Evolutionary conservation across 2,797 vertebrate species (phyloP), one percentile per base, ranked within the genome.

Genomic region (Sebastes hopkinsi): DNA sequence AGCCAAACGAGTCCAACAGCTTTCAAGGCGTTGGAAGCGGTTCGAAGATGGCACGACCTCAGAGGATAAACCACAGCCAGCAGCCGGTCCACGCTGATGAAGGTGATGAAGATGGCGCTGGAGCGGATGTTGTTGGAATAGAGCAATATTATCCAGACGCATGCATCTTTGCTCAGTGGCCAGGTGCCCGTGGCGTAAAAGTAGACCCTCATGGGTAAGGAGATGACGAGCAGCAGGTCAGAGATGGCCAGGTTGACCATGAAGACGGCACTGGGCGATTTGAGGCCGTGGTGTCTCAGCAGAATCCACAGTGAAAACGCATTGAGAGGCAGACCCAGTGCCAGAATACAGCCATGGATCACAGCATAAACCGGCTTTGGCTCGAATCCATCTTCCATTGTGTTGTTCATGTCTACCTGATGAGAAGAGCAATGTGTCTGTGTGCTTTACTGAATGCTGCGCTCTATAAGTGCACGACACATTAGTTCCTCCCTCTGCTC

Each of bases 51-150:
- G 0, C 92, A 86, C 0, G 93, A 90, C 71, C 86, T 88, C 67
- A 95, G 68, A 14, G 94, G 95, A 32, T 88, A 94, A n/a, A 94
- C 94, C 68, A 95, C 87, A 10, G 95, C 94, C 65, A 95, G 75
- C 46, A 95, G 82, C 32, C 94, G 87, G 83, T 95, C 93, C 56
- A 94, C 20, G 14, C 92, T 87, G 79, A 95, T 94, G 67, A 92
- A 88, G 75, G 94, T 94, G 84, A 96, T 95, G 83, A 95, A 94
- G 75, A 93, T 67, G 20, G 81, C 18, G 46, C 93, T 94, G 64
- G 91, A 89, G 29, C 91, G 89, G 52, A 96, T 77, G 77, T 95
- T 95, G 83, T 87, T 85, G 22, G 56, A 77, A 52, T 95, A 94
- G 5, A 94, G 58, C 82, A 91, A 87, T 1, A 76, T 89, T 60